A percentile compares a stretch with the other conserved stretches of the same genome.
Evolutionary conservation across 2,113 vertebrate genomes (phyloP).

Genomic region (Bubalus kerabau): DNA sequence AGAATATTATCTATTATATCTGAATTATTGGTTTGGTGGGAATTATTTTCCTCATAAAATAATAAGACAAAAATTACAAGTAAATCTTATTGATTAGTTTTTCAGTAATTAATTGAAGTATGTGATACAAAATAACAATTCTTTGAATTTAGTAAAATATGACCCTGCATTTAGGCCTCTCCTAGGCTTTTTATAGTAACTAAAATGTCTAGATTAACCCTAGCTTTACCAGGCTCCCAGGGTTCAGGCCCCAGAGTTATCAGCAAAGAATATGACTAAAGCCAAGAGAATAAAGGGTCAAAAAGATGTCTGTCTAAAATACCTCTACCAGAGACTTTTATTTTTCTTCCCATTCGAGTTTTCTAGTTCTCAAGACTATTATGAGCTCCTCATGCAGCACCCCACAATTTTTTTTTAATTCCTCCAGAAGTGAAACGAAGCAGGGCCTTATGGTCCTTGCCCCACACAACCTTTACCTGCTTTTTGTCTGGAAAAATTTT

Average conservation of each 20-base stretch:
- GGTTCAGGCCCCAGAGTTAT: background rate
- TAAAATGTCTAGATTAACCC: background rate
- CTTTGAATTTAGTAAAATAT: background rate
- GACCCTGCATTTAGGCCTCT: background rate
- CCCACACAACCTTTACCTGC: background rate
- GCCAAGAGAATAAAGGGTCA: background rate
- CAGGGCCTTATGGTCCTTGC: background rate
- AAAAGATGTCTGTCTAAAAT: background rate
- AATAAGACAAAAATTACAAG: background rate
- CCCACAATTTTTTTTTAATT: too few relatives aligned
- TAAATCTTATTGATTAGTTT: background rate
- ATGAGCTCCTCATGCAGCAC: background rate
- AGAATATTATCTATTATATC: background rate
- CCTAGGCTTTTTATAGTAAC: background rate
- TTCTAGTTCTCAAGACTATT: background rate
- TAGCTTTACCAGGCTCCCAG: background rate
- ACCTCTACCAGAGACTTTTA: background rate
- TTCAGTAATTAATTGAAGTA: background rate
- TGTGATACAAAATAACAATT: background rate
- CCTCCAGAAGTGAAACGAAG: background rate
- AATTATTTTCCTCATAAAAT: background rate
- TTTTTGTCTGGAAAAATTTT: background rate
- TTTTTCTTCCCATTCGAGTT: background rate
- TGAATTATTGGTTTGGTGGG: background rate
- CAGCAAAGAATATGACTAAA: background rate